Percentiles rank a stretch among this genome's conserved stretches.
phyloP scores from a whole-genome alignment of 2,888 invertebrate genomes.

The Chymomyza procnemis region DNA sequence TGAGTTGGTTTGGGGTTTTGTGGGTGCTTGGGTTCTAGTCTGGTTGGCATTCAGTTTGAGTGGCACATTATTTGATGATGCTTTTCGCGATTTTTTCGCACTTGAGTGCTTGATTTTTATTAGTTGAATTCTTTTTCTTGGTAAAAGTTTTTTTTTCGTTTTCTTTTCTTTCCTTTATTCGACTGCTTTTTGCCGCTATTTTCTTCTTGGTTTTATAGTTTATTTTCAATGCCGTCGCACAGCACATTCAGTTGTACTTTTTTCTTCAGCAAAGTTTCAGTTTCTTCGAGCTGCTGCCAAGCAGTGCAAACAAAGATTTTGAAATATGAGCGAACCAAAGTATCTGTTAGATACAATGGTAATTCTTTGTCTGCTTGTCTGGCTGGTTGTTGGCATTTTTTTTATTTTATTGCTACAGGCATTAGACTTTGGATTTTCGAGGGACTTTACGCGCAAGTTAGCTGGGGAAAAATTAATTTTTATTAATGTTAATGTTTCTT shows the following conservation, averaged over 20 bases:
- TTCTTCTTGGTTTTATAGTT: slow-evolving; percentile 19
- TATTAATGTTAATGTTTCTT: neutral
- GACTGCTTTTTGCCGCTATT: neutral
- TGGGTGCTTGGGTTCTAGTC: slow-evolving; percentile 29
- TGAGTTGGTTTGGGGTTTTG: neutral
- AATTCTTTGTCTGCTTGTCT: slow-evolving; percentile 23
- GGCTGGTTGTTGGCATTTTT: neutral
- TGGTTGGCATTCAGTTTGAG: slow-evolving; percentile 66
- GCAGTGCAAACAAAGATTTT: slow-evolving; percentile 55
- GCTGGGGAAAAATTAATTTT: slow-evolving; percentile 26
- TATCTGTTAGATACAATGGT: slow-evolving; percentile 23
- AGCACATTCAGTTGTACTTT: slow-evolving; percentile 47
- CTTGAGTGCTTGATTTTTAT: slow-evolving; percentile 79
- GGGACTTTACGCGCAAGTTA: neutral
- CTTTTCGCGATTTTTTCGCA: slow-evolving; percentile 78
- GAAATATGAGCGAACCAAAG: slow-evolving; percentile 53
- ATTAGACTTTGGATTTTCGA: slow-evolving; percentile 9
- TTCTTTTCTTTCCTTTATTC: neutral
- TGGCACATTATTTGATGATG: slow-evolving; percentile 76
- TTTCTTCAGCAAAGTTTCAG: slow-evolving; percentile 52
- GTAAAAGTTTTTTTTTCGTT: slow-evolving; percentile 54
- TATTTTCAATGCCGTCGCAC: slow-evolving; percentile 54
- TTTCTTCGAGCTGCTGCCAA: slow-evolving; percentile 32
- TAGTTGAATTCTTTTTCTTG: slow-evolving; percentile 76
- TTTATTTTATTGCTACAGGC: neutral